Base-by-base conservation (phyloP, 1,140 invertebrate species). In the Papilio dardanus region DNA sequence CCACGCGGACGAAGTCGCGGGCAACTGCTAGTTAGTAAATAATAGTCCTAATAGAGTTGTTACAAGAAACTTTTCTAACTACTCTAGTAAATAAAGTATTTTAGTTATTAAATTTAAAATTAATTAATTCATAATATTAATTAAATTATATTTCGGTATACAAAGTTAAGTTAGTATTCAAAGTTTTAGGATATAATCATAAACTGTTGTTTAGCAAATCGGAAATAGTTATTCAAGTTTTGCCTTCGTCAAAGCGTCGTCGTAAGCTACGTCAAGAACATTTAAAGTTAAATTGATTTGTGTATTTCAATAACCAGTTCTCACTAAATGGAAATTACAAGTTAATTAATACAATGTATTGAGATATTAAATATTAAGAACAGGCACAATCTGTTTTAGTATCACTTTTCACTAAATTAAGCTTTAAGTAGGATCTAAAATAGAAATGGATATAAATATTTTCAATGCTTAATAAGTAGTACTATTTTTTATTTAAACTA, bases 141-240 rank as follows among this genome's bases (percentile, higher is more conserved):
- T 28, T 30, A 30, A 62, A 14, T 1, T 62, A 14, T 28, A 30
- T 28, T 30, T 62, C 3, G 24, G 24, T 62, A 12, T 28, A 30
- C 3, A 62, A 30, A 62, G 54, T 62, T 62, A 58, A 10, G 54
- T 62, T 58, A 62, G 54, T 62, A 16, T 62, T 12, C 30, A 24
- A 62, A 62, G 42, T 46, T 46, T 46, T 46, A n/a, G 42, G 24
- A 12, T 28, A 28, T 62, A 62, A 62, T 62, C 54, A 62, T 28
- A 62, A 24, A 28, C 24, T 30, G 24, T 67, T 67, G 65, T 67
- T 67, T 67, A n/a, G 31, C 6, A 67, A 67, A 69, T 69, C 33
- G 67, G 67, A 69, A 69, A 69, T 37, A 69, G 67, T 69, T 69
- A 69, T 69, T 40, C 35, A 69, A 69, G 67, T 37, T 69, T 69